Base-by-base conservation (phyloP, 2,888 invertebrate genomes). In the Dryadula phaetusa region DNA sequence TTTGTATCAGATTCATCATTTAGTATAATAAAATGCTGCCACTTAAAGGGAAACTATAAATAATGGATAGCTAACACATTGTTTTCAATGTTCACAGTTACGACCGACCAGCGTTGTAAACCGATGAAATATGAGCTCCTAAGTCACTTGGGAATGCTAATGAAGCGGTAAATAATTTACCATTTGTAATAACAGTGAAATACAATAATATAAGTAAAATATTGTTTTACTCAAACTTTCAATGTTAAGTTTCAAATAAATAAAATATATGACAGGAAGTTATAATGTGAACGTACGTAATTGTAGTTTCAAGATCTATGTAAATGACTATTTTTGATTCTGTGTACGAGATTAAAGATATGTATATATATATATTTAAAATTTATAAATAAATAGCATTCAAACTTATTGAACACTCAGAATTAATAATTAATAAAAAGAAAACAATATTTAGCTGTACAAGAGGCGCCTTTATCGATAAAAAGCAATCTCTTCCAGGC, bases 91-190 rank as follows among this genome's bases (percentile, higher is more conserved):
- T 58, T 34, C 63, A 40, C 64, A 64, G 60, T 68, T 54, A 66
- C 66, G 61, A 62, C 69, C 64, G 62, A 46, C n/a, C 53, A 66
- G 28, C 64, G 62, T 58, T 64, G 62, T 69, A 60, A 67, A 52
- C 62, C 67, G 66, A 69, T 66, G 71, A 72, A 67, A 69, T 71
- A 71, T 71, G 46, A 60, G 65, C 64, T 63, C 65, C 69, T 67
- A 70, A 71, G 70, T 66, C 70, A 70, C 71, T 67, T 16, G 66
- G 66, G 63, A 44, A 62, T 54, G 70, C 64, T 74, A 72, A 74
- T 74, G 70, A 73, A 70, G 65, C 66, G 62, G 61, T 73, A 70
- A 69, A 70, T 72, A 66, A 72, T 71, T 68, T 64, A 54, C 54
- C 37, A 53, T 66, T 62, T 46, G 49, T 58, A 63, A 28, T 28